These are phyloP conservation scores for Serinus canaria DNA, from an alignment of 2,113 vertebrate species.

Conservation along the genomic window DNA sequence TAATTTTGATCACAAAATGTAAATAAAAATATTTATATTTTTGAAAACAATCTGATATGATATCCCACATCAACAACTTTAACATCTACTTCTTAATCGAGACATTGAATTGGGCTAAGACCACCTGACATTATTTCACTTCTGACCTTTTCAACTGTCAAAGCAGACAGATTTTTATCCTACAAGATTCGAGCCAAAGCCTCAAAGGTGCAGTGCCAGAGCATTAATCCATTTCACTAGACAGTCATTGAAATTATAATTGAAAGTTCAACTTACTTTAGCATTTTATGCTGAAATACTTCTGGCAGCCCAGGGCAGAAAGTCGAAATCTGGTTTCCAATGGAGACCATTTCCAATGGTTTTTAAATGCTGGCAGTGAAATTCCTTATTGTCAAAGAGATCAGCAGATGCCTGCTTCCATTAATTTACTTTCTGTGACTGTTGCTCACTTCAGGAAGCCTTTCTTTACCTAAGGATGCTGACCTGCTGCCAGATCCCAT, in stretches of 20 bases:
- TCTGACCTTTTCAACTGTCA: slow-evolving; percentile 79
- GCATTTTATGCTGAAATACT: slow-evolving; percentile 75
- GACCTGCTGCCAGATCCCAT: slow-evolving; percentile 51
- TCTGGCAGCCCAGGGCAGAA: slow-evolving; percentile 77
- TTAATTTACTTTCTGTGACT: slow-evolving; percentile 68
- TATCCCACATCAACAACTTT: slow-evolving; percentile 31
- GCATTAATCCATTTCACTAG: slow-evolving; percentile 75
- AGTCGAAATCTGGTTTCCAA: slow-evolving; percentile 76
- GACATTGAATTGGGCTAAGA: slow-evolving; percentile 56
- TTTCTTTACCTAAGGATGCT: slow-evolving; percentile 70
- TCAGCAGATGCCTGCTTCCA: slow-evolving; percentile 51
- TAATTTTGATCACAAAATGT: not conserved
- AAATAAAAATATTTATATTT: slow-evolving; percentile 18
- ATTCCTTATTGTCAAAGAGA: slow-evolving; percentile 70
- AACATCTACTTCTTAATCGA: slow-evolving; percentile 65
- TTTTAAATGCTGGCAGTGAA: slow-evolving; percentile 70
- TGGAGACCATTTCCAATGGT: slow-evolving; percentile 65
- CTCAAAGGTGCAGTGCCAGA: slow-evolving; percentile 72
- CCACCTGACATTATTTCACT: slow-evolving; percentile 68
- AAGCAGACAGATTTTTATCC: slow-evolving; percentile 76
- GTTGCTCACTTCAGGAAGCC: slow-evolving; percentile 58
- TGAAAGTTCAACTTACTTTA: slow-evolving; percentile 80
- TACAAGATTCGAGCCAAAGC: slow-evolving; percentile 66
- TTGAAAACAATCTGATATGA: not conserved
- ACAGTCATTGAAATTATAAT: slow-evolving; percentile 79